Conservation (phyloP, 2,888 invertebrate species). For the Philonicus albiceps region DNA sequence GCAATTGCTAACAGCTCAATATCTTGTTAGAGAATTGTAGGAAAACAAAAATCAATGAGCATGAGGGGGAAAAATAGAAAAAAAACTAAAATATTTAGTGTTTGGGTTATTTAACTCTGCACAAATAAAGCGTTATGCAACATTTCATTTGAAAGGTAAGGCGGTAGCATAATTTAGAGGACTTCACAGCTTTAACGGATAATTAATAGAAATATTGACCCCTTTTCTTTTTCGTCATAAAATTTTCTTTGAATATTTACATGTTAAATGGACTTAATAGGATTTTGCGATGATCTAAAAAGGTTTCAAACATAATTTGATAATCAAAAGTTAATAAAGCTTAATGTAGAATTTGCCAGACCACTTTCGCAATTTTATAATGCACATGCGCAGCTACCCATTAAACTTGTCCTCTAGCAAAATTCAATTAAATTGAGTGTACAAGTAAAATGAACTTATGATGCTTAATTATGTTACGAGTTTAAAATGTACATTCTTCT, state of each 20-base stretch:
- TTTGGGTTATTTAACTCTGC: not conserved
- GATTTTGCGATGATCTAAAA: not conserved
- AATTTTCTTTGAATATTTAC: not conserved
- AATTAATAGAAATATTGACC: not conserved
- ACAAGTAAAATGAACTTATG: too few species aligned
- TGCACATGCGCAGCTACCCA: not conserved
- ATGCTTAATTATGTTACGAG: too few species aligned
- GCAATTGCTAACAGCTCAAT: not conserved
- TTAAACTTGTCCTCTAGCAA: not conserved
- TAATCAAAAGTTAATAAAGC: not conserved
- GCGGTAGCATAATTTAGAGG: not conserved
- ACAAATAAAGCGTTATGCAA: not conserved
- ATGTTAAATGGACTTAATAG: not conserved
- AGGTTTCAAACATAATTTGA: not conserved
- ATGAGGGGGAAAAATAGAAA: not conserved
- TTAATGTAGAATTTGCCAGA: not conserved
- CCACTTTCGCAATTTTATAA: too few species aligned
- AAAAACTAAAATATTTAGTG: not conserved
- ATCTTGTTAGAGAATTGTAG: not conserved
- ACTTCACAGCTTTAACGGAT: not conserved
- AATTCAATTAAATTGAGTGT: not conserved
- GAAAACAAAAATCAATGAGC: not conserved
- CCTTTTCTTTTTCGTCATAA: not conserved
- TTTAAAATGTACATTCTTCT: too few species aligned
- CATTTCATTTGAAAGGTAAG: not conserved